Base-by-base conservation (phyloP, 2,888 invertebrate genomes). In the Eupithecia centaureata region DNA sequence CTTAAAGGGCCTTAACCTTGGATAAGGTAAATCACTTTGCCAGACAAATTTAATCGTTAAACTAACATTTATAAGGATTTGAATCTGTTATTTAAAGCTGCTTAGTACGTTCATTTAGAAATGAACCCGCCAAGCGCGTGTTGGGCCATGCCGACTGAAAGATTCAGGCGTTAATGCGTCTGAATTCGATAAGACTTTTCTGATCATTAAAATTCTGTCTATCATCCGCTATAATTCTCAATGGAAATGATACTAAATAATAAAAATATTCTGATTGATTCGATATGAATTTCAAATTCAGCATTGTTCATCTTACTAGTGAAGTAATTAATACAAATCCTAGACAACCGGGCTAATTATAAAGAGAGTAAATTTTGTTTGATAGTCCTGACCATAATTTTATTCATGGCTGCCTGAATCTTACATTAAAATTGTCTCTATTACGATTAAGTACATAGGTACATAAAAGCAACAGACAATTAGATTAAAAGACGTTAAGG, bases 1-100 rank as follows among this genome's bases (percentile, higher is more conserved):
- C 63, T 56, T 56, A 33, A 8, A 38, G 47, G 54, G 28, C 42
- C 63, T 68, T 68, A 18, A 65, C 64, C 64, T 59, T 52, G 27
- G 18, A 27, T 27, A 33, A 18, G 22, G 42, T 51, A 35, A 64
- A 64, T 64, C 58, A 59, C 33, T 51, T 51, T 5, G 51, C 58
- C 51, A 64, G 64, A 64, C 64, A 12, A 63, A 58, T 28, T 33
- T 35, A 64, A 64, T 64, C 64, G 1, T 18, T 22, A 15, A 32
- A 25, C 12, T n/a, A 7, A 3, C 32, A 32, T 10, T 30, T 30
- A n/a, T 32, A 57, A 57, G 22, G 30, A 30, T 32, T n/a, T 18
- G 22, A 42, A 28, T 2, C n/a, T 54, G 30, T 30, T 54, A 8
- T 54, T 30, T 8, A n/a, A 28, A n/a, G 18, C 18, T 42, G 18